Evolutionary conservation across 2,113 vertebrate species (phyloP), one percentile per base, ranked within the genome.

Genomic region (Accipiter cooperii): DNA sequence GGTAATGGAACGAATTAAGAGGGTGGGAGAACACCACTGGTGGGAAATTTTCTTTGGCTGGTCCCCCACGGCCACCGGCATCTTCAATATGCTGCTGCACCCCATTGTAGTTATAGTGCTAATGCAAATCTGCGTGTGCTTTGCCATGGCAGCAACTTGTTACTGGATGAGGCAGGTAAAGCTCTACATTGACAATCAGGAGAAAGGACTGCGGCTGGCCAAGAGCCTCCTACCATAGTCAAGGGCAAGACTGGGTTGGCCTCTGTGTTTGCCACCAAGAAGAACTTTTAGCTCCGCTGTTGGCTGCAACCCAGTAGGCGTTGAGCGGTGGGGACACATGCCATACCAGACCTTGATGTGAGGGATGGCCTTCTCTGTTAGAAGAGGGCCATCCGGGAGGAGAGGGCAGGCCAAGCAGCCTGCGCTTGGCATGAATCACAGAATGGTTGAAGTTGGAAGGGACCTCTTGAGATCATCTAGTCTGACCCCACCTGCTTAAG

Each of bases 241-340:
- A 96, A 96, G 96, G 96, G 96, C 96, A 96, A 96, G 96, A 97
- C 96, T 97, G 96, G 96, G 79, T 96, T 97, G 96, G 96, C 95
- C 96, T 96, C 96, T 97, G 96, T 96, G 96, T 97, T 95, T 93
- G 96, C 96, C 96, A 96, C 96, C 96, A 97, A 90, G 96, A 96
- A 97, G 96, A 96, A 70, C 95, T 47, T 71, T 11, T 26, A 49
- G 93, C 96, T 97, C 96, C 96, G 93, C 96, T 97, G 93, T 85
- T 97, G 96, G 95, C 92, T 97, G 96, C 96, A 96, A 96, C 93
- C 96, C 96, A 97, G 90, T 42, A 97, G 96, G 96, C 95, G 93
- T 95, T 96, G 96, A 96, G 96, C 84, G 82, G 96, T 97, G 96
- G 96, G 29, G 92, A 95, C 96, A 94, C 92, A 97, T 0, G 96